Evolutionary conservation across 2,797 vertebrate species (phyloP).

Genomic region (Euphonia xanthogaster): DNA sequence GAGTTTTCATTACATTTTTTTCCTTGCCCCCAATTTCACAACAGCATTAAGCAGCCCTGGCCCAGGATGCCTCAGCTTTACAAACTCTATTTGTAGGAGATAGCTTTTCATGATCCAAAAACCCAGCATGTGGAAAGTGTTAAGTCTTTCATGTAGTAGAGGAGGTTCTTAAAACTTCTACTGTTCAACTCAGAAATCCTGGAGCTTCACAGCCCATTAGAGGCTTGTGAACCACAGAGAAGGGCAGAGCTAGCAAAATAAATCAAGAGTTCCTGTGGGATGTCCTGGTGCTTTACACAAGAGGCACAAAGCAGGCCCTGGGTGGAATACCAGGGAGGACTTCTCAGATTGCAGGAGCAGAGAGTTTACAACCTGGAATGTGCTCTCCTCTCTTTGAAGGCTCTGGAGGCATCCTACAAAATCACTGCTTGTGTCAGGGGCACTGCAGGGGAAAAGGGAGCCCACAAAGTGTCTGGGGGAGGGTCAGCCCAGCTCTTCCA

Average conservation of each 20-base stretch:
- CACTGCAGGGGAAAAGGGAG: not conserved
- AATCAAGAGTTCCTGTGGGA: constrained; percentile 78
- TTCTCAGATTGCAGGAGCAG: constrained; percentile 72
- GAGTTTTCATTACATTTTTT: constrained; percentile 69
- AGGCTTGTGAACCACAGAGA: constrained; percentile 65
- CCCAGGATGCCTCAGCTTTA: constrained; percentile 18
- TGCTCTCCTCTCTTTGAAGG: constrained; percentile 73
- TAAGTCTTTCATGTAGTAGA: constrained; percentile 43
- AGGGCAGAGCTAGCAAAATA: constrained; percentile 78
- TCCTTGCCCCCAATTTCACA: not conserved
- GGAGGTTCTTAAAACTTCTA: constrained; percentile 53
- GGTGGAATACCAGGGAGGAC: constrained; percentile 65
- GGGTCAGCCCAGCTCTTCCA: not conserved
- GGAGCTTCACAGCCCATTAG: constrained; percentile 66
- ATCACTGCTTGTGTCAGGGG: constrained; percentile 59
- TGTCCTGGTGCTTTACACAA: constrained; percentile 68
- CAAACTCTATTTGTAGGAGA: constrained; percentile 47
- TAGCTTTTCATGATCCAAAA: constrained; percentile 45
- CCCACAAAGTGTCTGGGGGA: not conserved
- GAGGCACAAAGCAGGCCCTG: constrained; percentile 71
- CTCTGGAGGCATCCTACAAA: constrained; percentile 61
- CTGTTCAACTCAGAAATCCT: constrained; percentile 52
- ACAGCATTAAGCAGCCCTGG: constrained; percentile 40
- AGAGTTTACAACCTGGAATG: constrained; percentile 70
- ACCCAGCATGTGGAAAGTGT: constrained; percentile 58